Conservation (phyloP, 2,888 invertebrate species). For the Muscina levida region DNA sequence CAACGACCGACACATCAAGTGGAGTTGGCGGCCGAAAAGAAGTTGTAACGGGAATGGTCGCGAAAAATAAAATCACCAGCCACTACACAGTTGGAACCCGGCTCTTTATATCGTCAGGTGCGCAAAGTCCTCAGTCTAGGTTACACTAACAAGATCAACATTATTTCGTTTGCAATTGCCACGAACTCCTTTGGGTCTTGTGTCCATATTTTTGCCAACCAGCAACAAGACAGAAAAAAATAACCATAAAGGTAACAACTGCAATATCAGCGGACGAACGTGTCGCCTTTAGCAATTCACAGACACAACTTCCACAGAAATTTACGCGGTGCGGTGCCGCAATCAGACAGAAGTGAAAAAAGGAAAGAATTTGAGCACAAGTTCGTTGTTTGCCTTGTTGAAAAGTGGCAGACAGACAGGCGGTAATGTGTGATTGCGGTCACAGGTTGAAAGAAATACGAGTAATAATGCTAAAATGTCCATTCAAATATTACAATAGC, state of each 20-base stretch:
- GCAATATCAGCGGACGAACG: constrained; percentile 66
- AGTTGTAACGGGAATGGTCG: constrained; percentile 21
- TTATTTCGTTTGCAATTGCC: constrained; percentile 54
- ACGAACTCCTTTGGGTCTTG: constrained; percentile 52
- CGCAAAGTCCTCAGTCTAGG: constrained; percentile 49
- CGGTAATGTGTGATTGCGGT: too few species aligned
- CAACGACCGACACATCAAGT: not conserved
- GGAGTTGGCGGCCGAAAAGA: not conserved
- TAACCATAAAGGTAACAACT: constrained; percentile 13
- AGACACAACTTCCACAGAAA: constrained; percentile 65
- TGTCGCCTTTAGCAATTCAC: constrained; percentile 65
- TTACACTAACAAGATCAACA: constrained; percentile 64
- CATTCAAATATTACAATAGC: too few species aligned
- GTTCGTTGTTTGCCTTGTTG: not conserved
- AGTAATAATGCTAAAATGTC: too few species aligned
- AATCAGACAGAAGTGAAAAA: not conserved
- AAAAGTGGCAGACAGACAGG: not conserved
- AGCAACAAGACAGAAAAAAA: not conserved
- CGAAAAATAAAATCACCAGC: constrained; percentile 43
- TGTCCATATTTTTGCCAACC: constrained; percentile 24
- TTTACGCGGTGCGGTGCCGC: constrained; percentile 23
- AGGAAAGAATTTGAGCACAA: constrained; percentile 9
- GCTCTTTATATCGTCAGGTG: constrained; percentile 54
- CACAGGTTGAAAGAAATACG: constrained; percentile 12
- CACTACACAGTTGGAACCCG: constrained; percentile 60